A percentile compares a stretch with the other conserved stretches of the same genome.
phyloP scores from a whole-genome alignment of 2,797 vertebrate genomes.

The Parotocinclus haroldoi region DNA sequence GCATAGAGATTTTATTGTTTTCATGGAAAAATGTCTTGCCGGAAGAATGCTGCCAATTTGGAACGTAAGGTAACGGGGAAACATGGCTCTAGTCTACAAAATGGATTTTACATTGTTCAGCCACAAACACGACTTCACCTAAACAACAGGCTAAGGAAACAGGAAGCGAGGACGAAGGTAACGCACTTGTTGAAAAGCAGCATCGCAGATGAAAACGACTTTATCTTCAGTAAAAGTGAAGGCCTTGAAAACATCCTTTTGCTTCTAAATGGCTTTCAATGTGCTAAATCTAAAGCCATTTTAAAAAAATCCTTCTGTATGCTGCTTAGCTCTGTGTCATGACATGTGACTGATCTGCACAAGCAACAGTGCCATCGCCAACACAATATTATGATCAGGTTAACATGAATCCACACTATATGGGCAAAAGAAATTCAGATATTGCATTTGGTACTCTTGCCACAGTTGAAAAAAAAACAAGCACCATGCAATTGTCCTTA shows the following conservation, averaged over 20 bases:
- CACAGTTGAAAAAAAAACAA: too few species aligned
- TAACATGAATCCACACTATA: too few species aligned
- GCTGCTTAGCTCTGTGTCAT: neutral
- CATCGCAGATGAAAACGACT: slow-evolving; percentile 3
- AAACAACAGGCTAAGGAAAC: slow-evolving; percentile 21
- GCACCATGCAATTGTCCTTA: too few species aligned
- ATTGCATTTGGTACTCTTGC: too few species aligned
- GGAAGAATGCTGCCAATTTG: too few species aligned
- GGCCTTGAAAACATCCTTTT: neutral
- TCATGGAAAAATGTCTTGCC: too few species aligned
- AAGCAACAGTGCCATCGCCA: too few species aligned
- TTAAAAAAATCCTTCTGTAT: neutral
- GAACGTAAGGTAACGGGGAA: too few species aligned
- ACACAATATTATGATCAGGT: too few species aligned
- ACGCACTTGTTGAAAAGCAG: slow-evolving; percentile 10
- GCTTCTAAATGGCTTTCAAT: neutral
- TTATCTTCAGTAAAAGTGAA: slow-evolving; percentile 1
- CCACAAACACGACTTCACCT: neutral
- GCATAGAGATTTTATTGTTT: too few species aligned
- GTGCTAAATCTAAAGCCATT: slow-evolving; percentile 2
- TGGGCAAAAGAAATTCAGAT: too few species aligned
- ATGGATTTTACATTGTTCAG: neutral
- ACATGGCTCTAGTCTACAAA: neutral
- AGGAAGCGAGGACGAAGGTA: slow-evolving; percentile 19
- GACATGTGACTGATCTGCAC: neutral